Conservation (phyloP, 1,140 invertebrate genomes). For the Zaprionus lachaisei region DNA sequence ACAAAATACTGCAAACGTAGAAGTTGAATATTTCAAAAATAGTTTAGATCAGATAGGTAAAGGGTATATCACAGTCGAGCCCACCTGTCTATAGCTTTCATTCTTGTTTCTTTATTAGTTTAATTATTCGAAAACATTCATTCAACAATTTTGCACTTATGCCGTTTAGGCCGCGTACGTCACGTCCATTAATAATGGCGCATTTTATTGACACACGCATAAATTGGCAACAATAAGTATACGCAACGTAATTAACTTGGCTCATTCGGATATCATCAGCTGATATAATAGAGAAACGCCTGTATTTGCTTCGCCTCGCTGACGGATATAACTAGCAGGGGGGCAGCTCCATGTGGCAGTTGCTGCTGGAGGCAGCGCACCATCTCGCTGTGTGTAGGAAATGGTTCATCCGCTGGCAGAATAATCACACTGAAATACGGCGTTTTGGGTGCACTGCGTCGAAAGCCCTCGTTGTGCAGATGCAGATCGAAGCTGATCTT, state of each 20-base stretch:
- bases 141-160: background rate
- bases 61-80: too few species aligned
- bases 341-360: constrained; percentile 39
- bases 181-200: constrained; percentile 20
- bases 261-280: constrained; percentile 49
- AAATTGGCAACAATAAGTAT: constrained; percentile 22
- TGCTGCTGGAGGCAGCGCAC: constrained; percentile 45
- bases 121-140: background rate
- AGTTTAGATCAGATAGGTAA: too few species aligned
- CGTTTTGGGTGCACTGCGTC: constrained; percentile 58
- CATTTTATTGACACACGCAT: constrained; percentile 20
- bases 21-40: too few species aligned
- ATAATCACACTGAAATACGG: constrained; percentile 70
- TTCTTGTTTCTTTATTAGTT: background rate
- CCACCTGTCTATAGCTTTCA: too few species aligned
- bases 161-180: constrained; percentile 5
- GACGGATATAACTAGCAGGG: constrained; percentile 70
- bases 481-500: constrained; percentile 76
- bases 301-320: constrained; percentile 83
- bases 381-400: constrained; percentile 68
- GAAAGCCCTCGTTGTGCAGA: constrained; percentile 73
- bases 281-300: constrained; percentile 79
- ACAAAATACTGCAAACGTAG: too few species aligned
- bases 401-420: constrained; percentile 43
- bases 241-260: constrained; percentile 42